A percentile compares a stretch with the other conserved stretches of the same genome.
Evolutionary conservation across 2,113 vertebrate species (phyloP).

Genomic region (Taxidea taxus): DNA sequence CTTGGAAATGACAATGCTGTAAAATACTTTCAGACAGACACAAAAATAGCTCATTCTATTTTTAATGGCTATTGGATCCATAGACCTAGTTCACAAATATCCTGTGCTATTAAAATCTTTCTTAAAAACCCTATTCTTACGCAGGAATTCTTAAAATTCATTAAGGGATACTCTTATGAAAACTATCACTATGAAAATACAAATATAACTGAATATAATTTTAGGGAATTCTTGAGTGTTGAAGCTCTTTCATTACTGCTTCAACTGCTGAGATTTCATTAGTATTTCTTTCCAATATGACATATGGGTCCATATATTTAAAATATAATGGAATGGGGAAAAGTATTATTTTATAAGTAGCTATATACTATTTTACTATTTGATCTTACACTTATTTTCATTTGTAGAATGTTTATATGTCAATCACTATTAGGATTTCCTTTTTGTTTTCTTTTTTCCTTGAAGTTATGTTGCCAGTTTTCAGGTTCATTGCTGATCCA

Average conservation of each 20-base stretch:
- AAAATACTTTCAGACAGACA: background rate
- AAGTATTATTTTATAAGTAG: background rate
- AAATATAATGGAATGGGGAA: background rate
- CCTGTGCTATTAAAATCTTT: background rate
- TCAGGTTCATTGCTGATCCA: background rate
- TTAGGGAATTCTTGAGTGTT: background rate
- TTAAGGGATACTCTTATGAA: background rate
- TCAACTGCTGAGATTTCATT: background rate
- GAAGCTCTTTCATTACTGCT: background rate
- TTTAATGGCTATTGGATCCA: background rate
- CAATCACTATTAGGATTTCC: background rate
- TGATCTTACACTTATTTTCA: background rate
- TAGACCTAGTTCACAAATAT: background rate
- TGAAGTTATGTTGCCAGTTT: background rate
- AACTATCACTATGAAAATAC: background rate
- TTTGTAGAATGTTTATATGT: background rate
- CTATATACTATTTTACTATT: background rate
- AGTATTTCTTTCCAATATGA: background rate
- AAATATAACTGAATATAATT: background rate
- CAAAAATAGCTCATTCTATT: background rate
- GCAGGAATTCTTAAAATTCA: background rate
- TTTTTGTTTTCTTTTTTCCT: background rate
- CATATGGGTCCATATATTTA: background rate
- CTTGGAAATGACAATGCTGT: background rate
- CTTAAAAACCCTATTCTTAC: background rate